Percentiles rank a stretch among this genome's conserved stretches.
phyloP scores from a whole-genome alignment of 2,797 vertebrate species.

The Prunella strophiata region DNA sequence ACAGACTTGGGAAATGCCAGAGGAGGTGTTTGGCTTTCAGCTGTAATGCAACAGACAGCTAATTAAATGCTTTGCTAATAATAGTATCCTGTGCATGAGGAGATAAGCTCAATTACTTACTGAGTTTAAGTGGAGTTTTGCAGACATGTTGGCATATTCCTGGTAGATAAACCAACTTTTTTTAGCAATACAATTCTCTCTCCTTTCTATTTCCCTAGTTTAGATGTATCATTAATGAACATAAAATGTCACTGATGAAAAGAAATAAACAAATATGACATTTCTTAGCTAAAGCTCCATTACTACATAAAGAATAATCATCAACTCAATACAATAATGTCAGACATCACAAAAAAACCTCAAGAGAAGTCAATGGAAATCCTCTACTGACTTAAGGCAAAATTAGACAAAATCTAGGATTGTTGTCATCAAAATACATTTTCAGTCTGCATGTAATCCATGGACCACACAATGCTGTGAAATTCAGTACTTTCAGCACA shows the following conservation, averaged over 20 bases:
- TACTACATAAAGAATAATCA: neutral
- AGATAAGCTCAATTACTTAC: slow-evolving; percentile 43
- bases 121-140: slow-evolving; percentile 27
- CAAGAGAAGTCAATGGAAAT: neutral
- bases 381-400: neutral
- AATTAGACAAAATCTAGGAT: neutral
- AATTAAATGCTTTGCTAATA: slow-evolving; percentile 63
- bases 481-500: neutral
- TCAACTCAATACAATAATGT: neutral
- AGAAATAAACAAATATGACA: neutral
- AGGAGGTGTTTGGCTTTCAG: slow-evolving; percentile 34
- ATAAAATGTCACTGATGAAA: neutral
- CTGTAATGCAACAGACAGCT: slow-evolving; percentile 3
- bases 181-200: neutral
- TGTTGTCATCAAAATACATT: neutral
- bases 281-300: neutral
- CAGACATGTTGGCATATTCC: neutral
- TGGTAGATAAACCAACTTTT: neutral
- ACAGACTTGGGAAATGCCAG: slow-evolving; percentile 35
- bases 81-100: slow-evolving; percentile 3
- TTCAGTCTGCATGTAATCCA: neutral
- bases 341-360: neutral
- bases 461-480: neutral
- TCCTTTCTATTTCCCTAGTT: neutral
- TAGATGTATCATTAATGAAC: neutral